Conservation (phyloP, 2,113 vertebrate genomes). For the Dasyprocta punctata region DNA sequence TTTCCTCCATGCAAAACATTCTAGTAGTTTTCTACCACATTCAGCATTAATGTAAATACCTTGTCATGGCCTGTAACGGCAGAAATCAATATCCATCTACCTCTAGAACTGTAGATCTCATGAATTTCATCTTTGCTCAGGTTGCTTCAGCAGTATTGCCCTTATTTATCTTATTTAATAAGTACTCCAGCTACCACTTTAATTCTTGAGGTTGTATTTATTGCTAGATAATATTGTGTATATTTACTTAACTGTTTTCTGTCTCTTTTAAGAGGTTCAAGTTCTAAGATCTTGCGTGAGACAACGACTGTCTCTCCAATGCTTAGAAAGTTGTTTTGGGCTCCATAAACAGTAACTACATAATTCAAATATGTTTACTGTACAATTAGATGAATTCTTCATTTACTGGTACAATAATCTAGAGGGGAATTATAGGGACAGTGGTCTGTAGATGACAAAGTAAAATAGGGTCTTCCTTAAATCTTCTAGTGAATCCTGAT, state of each 20-base stretch:
- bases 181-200: neutral
- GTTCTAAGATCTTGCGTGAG: neutral
- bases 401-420: neutral
- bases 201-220: neutral
- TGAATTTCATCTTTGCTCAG: neutral
- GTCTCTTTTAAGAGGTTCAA: neutral
- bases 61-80: neutral
- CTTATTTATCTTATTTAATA: neutral
- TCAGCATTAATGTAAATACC: neutral
- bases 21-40: neutral
- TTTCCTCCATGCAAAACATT: neutral
- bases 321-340: neutral
- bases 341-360: neutral
- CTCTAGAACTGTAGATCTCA: neutral
- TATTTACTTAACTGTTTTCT: neutral
- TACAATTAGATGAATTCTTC: neutral
- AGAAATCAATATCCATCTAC: too few relatives aligned
- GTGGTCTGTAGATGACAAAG: neutral
- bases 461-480: neutral
- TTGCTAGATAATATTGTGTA: neutral
- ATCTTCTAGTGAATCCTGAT: neutral
- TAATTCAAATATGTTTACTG: neutral
- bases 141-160: neutral
- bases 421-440: neutral
- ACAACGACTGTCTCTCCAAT: neutral